Percentiles rank a stretch among this genome's conserved stretches.
Evolutionary conservation across 2,797 vertebrate genomes (phyloP).

Genomic region (Characodon lateralis): DNA sequence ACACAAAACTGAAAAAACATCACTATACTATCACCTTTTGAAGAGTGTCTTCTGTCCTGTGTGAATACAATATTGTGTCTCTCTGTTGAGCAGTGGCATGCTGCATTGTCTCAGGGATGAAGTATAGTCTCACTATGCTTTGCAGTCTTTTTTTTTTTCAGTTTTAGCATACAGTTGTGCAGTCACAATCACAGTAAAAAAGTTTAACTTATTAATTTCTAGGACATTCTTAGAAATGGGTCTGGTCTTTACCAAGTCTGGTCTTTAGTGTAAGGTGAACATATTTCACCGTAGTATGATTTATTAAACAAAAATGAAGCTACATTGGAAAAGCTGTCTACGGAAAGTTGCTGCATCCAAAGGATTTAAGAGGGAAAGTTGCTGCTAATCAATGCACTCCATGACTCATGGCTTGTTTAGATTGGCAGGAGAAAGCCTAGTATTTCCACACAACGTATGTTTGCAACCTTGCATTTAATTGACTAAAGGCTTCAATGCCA

Average conservation of each 20-base stretch:
- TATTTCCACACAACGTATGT: background rate
- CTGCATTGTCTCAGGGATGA: background rate
- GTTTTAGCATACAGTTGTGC: background rate
- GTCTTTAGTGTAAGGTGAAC: background rate
- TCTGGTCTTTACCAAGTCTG: background rate
- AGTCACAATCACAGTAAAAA: background rate
- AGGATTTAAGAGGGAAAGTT: background rate
- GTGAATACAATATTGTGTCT: background rate
- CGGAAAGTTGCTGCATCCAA: background rate
- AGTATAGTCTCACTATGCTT: background rate
- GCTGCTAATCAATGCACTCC: background rate
- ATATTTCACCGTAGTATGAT: background rate
- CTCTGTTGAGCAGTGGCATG: background rate
- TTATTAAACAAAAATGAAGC: background rate
- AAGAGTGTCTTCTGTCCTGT: conserved; percentile 13
- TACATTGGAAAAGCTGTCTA: background rate
- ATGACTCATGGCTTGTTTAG: background rate
- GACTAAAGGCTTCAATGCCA: too few species aligned
- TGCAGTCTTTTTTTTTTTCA: background rate
- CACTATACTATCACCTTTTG: conserved; percentile 21
- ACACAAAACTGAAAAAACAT: conserved; percentile 55
- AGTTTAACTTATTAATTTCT: background rate
- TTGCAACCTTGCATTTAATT: background rate
- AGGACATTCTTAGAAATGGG: background rate
- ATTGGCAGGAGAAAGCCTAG: too few species aligned